Percentiles rank a stretch among this genome's conserved stretches.
Conservation (phyloP, 2,797 vertebrate species). For the Scomberomorus guttatus region DNA sequence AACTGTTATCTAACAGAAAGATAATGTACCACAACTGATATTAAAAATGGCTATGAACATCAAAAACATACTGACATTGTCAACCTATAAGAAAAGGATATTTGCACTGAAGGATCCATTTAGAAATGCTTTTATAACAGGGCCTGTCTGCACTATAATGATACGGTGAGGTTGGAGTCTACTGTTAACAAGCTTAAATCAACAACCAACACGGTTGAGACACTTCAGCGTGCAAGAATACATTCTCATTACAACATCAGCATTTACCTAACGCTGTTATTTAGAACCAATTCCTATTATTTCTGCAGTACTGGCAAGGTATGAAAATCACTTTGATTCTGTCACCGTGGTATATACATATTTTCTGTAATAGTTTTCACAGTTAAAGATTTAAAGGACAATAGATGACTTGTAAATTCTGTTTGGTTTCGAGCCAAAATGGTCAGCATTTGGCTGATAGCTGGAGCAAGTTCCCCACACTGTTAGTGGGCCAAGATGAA, state of each 20-base stretch:
- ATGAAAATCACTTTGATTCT: background rate
- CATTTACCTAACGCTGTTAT: background rate
- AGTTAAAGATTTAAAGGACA: conserved; percentile 7
- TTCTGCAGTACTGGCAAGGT: background rate
- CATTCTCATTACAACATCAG: background rate
- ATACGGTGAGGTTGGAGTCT: background rate
- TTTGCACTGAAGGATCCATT: background rate
- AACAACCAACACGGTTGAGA: background rate
- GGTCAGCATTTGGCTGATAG: conserved; percentile 9
- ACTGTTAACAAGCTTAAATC: background rate
- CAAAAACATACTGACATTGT: background rate
- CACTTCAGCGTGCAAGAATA: background rate
- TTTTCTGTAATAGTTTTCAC: background rate
- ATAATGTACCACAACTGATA: background rate
- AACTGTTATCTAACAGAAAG: background rate
- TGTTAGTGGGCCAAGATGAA: conserved; percentile 13
- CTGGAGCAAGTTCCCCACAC: conserved; percentile 31
- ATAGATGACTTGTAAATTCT: conserved; percentile 2
- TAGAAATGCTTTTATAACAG: background rate
- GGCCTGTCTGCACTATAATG: background rate
- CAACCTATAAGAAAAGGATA: background rate
- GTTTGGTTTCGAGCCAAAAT: conserved; percentile 5
- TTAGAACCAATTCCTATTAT: background rate
- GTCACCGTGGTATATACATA: background rate
- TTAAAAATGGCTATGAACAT: background rate